Evolutionary conservation across 2,888 invertebrate genomes (phyloP).

Genomic region (Chrysolina haemoptera): DNA sequence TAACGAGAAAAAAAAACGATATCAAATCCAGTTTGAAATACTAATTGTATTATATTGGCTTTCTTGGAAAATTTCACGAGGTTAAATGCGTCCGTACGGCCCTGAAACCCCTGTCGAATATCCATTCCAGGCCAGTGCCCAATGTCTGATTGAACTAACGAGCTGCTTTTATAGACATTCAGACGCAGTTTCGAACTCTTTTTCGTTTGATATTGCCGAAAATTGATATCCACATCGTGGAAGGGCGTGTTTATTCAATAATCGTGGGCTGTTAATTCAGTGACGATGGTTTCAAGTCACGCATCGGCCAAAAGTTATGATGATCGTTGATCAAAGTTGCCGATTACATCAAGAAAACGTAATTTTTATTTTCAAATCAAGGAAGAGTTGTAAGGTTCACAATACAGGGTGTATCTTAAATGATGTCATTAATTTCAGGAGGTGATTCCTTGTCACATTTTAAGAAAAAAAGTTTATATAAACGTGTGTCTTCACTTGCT

Average conservation of each 20-base stretch:
- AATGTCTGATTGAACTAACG: conserved; percentile 14
- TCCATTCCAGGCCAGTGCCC: conserved; percentile 2
- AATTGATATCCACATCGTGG: conserved; percentile 1
- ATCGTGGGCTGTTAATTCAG: background rate
- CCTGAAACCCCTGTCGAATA: conserved; percentile 11
- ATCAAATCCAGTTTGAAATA: background rate
- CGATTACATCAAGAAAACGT: too few relatives aligned
- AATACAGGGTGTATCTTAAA: too few relatives aligned
- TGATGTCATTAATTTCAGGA: too few relatives aligned
- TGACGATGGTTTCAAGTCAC: background rate
- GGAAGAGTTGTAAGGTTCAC: too few relatives aligned
- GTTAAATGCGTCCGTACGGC: conserved; percentile 6
- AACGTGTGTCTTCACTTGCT: too few relatives aligned
- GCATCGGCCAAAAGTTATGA: background rate
- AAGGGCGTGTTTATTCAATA: background rate
- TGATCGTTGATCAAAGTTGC: background rate
- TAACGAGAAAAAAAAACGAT: conserved; percentile 5
- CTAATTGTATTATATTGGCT: background rate
- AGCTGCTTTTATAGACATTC: conserved; percentile 3
- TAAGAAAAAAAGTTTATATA: too few relatives aligned
- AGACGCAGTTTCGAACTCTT: background rate
- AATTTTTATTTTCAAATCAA: too few relatives aligned
- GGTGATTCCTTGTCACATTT: too few relatives aligned
- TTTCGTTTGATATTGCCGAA: conserved; percentile 19
- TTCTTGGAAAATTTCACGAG: background rate